These are phyloP conservation scores for Engraulis encrasicolus DNA, from an alignment of 2,113 vertebrate genomes.

Conservation along the genomic window DNA sequence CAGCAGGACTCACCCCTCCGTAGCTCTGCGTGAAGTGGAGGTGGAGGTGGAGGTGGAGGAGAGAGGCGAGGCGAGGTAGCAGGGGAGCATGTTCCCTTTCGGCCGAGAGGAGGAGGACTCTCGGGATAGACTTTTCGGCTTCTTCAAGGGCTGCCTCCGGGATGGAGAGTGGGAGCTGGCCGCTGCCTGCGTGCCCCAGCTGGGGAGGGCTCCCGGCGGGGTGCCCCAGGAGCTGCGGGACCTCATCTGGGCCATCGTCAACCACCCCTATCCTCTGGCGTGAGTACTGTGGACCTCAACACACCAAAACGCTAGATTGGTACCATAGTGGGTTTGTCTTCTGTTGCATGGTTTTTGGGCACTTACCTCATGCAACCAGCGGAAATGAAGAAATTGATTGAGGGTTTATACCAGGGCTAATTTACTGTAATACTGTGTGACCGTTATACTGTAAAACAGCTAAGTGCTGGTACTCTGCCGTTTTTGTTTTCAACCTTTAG, in stretches of 20 bases:
- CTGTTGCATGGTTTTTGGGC: background rate
- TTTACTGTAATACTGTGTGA: no score
- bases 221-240: constrained; percentile 71
- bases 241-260: constrained; percentile 81
- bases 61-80: no score
- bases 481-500: no score
- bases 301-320: background rate
- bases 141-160: constrained; percentile 84
- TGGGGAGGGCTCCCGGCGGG: constrained; percentile 70
- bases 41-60: no score
- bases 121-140: constrained; percentile 79
- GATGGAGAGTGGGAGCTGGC: constrained; percentile 90
- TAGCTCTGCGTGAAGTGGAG: background rate
- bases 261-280: constrained; percentile 79
- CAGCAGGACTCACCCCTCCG: background rate
- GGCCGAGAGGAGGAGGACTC: constrained; percentile 83
- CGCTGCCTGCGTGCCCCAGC: constrained; percentile 85
- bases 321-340: background rate
- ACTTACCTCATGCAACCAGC: no score
- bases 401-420: no score
- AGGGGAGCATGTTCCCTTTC: constrained; percentile 81
- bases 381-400: no score
- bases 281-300: constrained; percentile 65
- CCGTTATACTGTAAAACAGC: no score
- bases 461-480: no score